These are phyloP conservation scores for Microcaecilia unicolor DNA, from an alignment of 2,797 vertebrate species.

Conservation along the genomic window DNA sequence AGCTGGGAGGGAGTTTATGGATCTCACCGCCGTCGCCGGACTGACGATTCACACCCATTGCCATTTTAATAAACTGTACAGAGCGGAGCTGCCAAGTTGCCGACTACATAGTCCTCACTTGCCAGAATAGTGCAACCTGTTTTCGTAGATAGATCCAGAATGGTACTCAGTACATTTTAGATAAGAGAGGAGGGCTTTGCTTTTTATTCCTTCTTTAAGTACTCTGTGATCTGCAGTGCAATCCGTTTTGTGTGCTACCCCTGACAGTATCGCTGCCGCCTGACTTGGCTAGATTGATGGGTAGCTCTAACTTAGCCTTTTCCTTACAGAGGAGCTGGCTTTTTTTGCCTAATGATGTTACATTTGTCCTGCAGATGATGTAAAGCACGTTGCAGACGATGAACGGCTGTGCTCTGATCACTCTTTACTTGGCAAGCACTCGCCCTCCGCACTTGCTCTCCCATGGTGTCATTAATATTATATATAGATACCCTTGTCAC, in stretches of 20 bases:
- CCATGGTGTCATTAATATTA: slow-evolving; percentile 90
- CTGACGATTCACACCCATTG: neutral
- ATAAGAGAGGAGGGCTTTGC: slow-evolving; percentile 6
- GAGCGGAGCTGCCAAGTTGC: neutral
- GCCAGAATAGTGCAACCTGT: too few relatives aligned
- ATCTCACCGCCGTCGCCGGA: slow-evolving; percentile 11
- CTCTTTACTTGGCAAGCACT: slow-evolving; percentile 82
- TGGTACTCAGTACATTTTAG: slow-evolving; percentile 20
- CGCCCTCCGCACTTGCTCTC: slow-evolving; percentile 67
- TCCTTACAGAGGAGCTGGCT: slow-evolving; percentile 74
- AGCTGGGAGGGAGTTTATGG: neutral
- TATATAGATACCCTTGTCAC: slow-evolving; percentile 98
- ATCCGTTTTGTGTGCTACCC: slow-evolving; percentile 54
- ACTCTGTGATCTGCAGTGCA: slow-evolving; percentile 34
- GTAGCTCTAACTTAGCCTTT: slow-evolving; percentile 73
- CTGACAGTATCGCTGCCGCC: slow-evolving; percentile 61
- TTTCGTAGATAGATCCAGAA: slow-evolving; percentile 4
- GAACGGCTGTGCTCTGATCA: slow-evolving; percentile 68
- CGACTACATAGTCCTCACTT: too few relatives aligned
- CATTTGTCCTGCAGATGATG: slow-evolving; percentile 86
- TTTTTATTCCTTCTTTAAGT: slow-evolving; percentile 1
- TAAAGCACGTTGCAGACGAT: slow-evolving; percentile 55
- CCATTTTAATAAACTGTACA: neutral
- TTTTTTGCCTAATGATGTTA: slow-evolving; percentile 80
- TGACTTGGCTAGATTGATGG: slow-evolving; percentile 76